A percentile compares a stretch with the other conserved stretches of the same genome.
These are phyloP conservation scores for Steromphala cineraria DNA, from an alignment of 2,888 invertebrate genomes.

Conservation along the genomic window DNA sequence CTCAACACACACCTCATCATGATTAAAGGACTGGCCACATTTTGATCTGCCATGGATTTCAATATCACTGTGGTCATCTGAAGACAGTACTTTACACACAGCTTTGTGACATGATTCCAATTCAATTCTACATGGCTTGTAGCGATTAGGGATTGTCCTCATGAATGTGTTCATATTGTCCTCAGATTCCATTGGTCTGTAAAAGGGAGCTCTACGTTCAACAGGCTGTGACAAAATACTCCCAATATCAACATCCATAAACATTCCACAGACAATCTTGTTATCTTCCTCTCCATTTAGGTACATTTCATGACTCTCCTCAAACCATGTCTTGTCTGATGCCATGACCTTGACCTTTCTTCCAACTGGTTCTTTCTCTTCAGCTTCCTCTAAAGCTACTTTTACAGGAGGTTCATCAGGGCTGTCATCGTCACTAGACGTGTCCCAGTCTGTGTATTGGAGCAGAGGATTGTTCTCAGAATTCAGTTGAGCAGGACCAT, in stretches of 20 bases:
- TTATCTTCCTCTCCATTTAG: not conserved
- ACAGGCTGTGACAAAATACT: not conserved
- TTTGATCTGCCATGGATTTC: conserved; percentile 36
- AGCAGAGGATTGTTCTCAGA: too few species aligned
- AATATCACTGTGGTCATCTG: conserved; percentile 20
- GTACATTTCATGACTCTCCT: not conserved
- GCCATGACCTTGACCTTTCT: not conserved
- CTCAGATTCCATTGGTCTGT: not conserved
- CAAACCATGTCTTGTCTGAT: not conserved
- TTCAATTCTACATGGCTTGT: conserved; percentile 30
- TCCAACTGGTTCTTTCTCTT: not conserved
- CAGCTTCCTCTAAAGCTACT: not conserved
- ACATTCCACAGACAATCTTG: not conserved
- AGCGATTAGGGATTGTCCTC: conserved; percentile 2
- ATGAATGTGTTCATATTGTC: not conserved
- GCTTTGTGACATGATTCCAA: conserved; percentile 31
- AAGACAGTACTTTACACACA: conserved; percentile 22
- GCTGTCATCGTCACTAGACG: too few species aligned
- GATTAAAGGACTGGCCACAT: conserved; percentile 36
- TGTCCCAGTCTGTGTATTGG: too few species aligned
- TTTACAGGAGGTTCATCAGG: too few species aligned
- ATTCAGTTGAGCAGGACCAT: too few species aligned
- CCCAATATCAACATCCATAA: not conserved
- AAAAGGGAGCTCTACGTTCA: not conserved
- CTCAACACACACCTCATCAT: conserved; percentile 38